Evolutionary conservation across 2,113 vertebrate genomes (phyloP).

Genomic region (Cyprichromis sp.): DNA sequence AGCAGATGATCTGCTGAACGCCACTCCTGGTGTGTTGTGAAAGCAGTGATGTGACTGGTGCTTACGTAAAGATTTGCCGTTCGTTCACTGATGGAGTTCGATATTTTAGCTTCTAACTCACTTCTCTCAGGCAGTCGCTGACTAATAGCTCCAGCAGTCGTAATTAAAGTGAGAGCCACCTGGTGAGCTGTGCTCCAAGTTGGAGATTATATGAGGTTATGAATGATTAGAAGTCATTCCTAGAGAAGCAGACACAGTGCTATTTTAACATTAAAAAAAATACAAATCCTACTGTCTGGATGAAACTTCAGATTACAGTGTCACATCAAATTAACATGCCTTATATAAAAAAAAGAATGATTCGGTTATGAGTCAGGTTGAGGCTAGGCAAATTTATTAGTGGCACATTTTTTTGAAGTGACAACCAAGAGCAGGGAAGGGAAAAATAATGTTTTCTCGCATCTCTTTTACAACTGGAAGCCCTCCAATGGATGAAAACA

Average conservation of each 20-base stretch:
- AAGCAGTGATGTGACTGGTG: not conserved
- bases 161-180: slow-evolving; percentile 4
- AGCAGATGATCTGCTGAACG: slow-evolving; percentile 41
- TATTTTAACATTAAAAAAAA: not conserved
- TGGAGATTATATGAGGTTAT: not conserved
- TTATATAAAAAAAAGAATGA: not conserved
- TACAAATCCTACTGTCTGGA: not conserved
- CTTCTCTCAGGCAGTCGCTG: not conserved
- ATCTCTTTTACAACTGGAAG: not conserved
- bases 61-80: not conserved
- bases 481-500: not conserved
- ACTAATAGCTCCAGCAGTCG: not conserved
- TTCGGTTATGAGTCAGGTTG: not conserved
- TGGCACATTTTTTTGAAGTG: slow-evolving; percentile 27
- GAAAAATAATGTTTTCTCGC: not conserved
- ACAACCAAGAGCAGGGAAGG: not conserved
- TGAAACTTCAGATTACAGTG: not conserved
- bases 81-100: not conserved
- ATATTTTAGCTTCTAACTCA: not conserved
- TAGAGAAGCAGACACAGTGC: not conserved
- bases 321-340: slow-evolving; percentile 1
- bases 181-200: not conserved
- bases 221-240: not conserved
- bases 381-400: slow-evolving; percentile 14
- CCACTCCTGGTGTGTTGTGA: not conserved